Base-by-base conservation (phyloP, 1,140 invertebrate species). In the Cheumatopsyche charites region DNA sequence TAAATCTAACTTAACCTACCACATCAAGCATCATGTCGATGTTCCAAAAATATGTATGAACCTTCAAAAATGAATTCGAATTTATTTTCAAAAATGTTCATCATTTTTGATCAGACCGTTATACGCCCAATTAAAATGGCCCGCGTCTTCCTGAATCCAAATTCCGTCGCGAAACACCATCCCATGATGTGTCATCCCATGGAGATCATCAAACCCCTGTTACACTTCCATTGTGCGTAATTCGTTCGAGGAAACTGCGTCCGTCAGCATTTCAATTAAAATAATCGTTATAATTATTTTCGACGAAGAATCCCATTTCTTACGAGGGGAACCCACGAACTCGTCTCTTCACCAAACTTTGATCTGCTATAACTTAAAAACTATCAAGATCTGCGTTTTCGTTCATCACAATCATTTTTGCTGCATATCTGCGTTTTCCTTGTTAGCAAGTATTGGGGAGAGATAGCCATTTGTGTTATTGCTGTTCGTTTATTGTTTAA, bases 221-320 rank as follows among this genome's bases (percentile, higher is more conserved):
- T n/a, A 29, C 21, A 9, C 29, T 36, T 4, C 15, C 43, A 47
- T 58, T 58, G 55, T 58, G 23, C 23, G 62, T 43, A 63, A 63
- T 63, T 63, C 23, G 62, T 63, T 63, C 62, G 23, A 43, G 26
- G 62, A 63, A 41, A 43, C 36, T 19, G 62, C 41, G 55, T 41
- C 62, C 26, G 62, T 12, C 19, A 63, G 29, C 62, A 15, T 63
- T 63, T 63, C 29, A 63, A 63, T 63, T 63, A 63, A 63, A 17
- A 63, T 63, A 63, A 63, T 63, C 19, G 29, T 41, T 43, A 42
- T 63, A 63, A 63, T 63, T 63, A 63, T 42, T 58, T 26, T 25
- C 21, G 47, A 17, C 47, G 47, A 17, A 58, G 23, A 58, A 23
- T 36, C 29, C 9, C 21, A 21, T 52, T 62, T 12, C 58, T 21